A percentile compares a stretch with the other conserved stretches of the same genome.
These are phyloP conservation scores for Lipotes vexillifer DNA, from an alignment of 2,113 vertebrate species.

Conservation along the genomic window DNA sequence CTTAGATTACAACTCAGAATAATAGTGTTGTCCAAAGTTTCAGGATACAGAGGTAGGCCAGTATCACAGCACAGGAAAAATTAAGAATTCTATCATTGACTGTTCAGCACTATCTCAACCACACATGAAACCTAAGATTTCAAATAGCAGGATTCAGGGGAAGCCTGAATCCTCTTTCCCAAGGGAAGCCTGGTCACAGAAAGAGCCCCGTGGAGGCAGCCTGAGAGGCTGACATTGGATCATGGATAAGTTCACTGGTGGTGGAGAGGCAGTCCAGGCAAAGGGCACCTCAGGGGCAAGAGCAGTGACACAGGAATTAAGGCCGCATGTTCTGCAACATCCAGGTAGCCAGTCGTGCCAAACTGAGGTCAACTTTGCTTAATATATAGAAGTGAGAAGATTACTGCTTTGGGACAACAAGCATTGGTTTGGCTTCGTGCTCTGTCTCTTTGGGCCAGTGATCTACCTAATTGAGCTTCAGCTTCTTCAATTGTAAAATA, in stretches of 20 bases:
- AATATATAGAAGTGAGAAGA: not conserved
- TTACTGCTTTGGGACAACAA: not conserved
- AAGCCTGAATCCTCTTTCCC: not conserved
- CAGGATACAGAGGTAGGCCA: not conserved
- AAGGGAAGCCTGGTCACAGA: not conserved
- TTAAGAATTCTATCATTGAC: not conserved
- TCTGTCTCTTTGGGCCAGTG: not conserved
- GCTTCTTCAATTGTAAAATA: not conserved
- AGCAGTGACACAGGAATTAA: not conserved
- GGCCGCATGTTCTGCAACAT: not conserved
- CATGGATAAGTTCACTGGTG: not conserved
- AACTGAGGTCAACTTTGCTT: not conserved
- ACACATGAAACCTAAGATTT: not conserved
- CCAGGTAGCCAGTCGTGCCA: not conserved
- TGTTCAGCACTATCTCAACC: not conserved
- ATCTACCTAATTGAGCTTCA: not conserved
- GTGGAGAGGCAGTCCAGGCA: not conserved
- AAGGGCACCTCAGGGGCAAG: not conserved
- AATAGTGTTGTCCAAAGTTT: not conserved
- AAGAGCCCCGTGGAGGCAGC: not conserved
- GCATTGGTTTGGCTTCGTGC: not conserved
- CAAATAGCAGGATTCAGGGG: not conserved
- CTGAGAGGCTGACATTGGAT: too few species aligned
- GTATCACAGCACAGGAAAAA: not conserved
- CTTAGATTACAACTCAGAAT: not conserved